Conservation (phyloP, 30 jellyfish, hydroid and myxozoan genomes). For the Nemopilema nomurai region DNA sequence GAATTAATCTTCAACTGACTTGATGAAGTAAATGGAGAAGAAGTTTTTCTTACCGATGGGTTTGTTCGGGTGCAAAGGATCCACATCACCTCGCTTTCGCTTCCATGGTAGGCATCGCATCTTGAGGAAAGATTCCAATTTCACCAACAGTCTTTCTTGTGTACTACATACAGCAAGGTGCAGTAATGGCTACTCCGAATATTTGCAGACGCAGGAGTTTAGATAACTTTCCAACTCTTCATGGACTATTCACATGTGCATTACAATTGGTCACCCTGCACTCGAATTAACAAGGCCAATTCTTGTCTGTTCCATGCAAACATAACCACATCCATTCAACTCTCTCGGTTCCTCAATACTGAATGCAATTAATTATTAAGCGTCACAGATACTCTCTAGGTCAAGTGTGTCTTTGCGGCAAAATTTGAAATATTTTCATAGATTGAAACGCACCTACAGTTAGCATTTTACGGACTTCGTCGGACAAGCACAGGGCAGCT, state of each 20-base stretch:
- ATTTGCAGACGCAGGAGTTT: background rate
- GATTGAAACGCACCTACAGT: background rate
- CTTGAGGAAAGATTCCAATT: background rate
- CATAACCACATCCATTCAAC: background rate
- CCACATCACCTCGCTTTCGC: conserved; percentile 24
- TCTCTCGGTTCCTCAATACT: background rate
- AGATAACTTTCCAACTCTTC: background rate
- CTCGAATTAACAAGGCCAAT: background rate
- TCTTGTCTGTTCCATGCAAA: background rate
- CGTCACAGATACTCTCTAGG: background rate
- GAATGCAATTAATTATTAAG: background rate
- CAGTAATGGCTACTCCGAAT: background rate
- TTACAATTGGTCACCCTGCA: background rate
- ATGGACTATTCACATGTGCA: background rate
- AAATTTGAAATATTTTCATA: background rate
- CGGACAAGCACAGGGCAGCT: background rate
- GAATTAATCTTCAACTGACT: too few relatives aligned
- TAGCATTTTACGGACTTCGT: background rate
- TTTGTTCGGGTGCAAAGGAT: conserved; percentile 39
- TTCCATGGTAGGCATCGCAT: conserved; percentile 42
- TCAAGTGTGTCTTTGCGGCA: background rate
- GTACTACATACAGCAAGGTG: background rate
- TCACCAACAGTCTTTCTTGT: background rate
- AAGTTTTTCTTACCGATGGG: conserved; percentile 39
- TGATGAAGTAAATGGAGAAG: background rate